Percentiles rank a stretch among this genome's conserved stretches.
Conservation (phyloP, 2,113 vertebrate genomes). For the Muntiacus reevesi region DNA sequence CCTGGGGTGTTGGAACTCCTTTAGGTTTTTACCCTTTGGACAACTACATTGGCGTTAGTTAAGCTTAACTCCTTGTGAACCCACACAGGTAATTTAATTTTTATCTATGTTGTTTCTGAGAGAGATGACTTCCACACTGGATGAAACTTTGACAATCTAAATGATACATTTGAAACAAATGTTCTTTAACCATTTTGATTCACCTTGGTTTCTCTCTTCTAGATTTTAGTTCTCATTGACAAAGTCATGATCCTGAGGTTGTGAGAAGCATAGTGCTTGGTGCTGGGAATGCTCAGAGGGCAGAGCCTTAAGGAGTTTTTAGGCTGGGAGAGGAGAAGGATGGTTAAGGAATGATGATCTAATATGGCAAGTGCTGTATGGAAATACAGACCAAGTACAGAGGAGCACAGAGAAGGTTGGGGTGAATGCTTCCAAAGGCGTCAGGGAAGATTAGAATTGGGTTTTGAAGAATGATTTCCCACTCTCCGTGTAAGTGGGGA, state of each 20-base stretch:
- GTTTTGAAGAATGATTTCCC: not conserved
- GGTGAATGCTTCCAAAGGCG: not conserved
- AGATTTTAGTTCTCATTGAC: not conserved
- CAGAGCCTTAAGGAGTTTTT: not conserved
- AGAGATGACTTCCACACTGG: constrained; percentile 69
- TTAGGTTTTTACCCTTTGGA: not conserved
- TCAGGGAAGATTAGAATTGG: not conserved
- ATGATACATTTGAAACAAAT: not conserved
- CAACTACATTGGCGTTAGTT: not conserved
- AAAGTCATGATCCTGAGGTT: constrained; percentile 30
- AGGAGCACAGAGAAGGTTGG: not conserved
- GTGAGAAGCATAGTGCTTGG: not conserved
- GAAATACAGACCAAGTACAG: not conserved
- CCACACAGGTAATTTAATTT: not conserved
- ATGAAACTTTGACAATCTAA: constrained; percentile 5
- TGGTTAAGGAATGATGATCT: not conserved
- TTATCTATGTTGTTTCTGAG: constrained; percentile 46
- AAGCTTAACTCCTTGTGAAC: not conserved
- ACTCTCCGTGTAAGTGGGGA: not conserved
- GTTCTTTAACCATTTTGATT: not conserved
- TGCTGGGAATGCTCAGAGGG: not conserved
- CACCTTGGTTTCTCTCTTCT: not conserved
- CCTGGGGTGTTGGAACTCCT: not conserved
- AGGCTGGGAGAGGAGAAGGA: not conserved
- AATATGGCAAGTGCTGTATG: fast-evolving